These are phyloP conservation scores for Hipposideros larvatus DNA, from an alignment of 2,797 vertebrate genomes.

Conservation along the genomic window DNA sequence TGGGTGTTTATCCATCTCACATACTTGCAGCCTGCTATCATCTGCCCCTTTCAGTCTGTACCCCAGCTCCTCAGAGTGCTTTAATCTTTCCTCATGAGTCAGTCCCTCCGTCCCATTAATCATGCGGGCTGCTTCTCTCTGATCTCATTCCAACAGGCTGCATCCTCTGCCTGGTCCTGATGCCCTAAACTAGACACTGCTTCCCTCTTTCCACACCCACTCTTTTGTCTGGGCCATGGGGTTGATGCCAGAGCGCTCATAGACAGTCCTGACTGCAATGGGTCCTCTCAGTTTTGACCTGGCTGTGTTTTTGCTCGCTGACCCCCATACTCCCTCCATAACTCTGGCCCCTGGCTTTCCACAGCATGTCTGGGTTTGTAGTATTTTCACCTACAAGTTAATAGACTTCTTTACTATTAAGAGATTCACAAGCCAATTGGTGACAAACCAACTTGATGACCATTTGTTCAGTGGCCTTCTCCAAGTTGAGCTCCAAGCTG, in stretches of 20 bases:
- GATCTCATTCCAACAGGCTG: conserved; percentile 77
- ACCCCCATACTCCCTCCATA: background rate
- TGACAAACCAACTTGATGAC: background rate
- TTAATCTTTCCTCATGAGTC: conserved; percentile 82
- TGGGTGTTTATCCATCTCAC: conserved; percentile 78
- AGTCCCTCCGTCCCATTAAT: conserved; percentile 76
- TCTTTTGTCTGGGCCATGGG: background rate
- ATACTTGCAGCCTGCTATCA: conserved; percentile 83
- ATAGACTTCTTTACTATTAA: background rate
- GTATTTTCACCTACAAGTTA: background rate
- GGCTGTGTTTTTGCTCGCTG: background rate
- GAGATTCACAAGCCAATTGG: background rate
- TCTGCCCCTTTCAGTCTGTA: conserved; percentile 69
- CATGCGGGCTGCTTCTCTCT: conserved; percentile 67
- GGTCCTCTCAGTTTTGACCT: background rate
- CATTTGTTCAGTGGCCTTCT: background rate
- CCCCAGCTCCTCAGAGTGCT: conserved; percentile 67
- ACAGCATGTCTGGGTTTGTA: background rate
- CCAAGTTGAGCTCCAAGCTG: background rate
- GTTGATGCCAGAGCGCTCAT: background rate
- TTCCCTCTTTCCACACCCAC: conserved; percentile 41
- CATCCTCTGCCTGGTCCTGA: conserved; percentile 35
- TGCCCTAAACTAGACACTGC: conserved; percentile 63
- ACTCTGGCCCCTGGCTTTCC: background rate
- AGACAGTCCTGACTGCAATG: background rate